Conservation (phyloP, 2,888 invertebrate species). For the Gortyna flavago region DNA sequence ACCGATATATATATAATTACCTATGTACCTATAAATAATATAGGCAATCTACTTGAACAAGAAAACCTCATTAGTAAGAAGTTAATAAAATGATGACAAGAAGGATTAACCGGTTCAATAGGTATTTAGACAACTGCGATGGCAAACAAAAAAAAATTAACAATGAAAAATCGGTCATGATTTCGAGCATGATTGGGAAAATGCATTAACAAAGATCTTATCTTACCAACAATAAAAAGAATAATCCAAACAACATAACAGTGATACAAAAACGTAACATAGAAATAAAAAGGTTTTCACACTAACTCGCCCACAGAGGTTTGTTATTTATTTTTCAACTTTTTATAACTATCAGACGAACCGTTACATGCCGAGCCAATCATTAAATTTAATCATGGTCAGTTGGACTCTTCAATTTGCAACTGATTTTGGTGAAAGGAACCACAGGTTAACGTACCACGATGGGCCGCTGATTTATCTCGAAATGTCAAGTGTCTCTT, state of each 20-base stretch:
- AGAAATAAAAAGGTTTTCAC: slow-evolving; percentile 44
- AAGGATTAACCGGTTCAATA: slow-evolving; percentile 15
- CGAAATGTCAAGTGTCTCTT: slow-evolving; percentile 72
- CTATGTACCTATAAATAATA: not conserved
- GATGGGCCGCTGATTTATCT: slow-evolving; percentile 65
- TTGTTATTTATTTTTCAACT: slow-evolving; percentile 54
- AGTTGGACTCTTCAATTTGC: slow-evolving; percentile 69
- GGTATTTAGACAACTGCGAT: not conserved
- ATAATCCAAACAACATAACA: slow-evolving; percentile 6
- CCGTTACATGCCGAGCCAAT: slow-evolving; percentile 64
- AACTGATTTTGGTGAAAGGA: slow-evolving; percentile 77
- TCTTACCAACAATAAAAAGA: slow-evolving; percentile 1
- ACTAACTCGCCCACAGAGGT: slow-evolving; percentile 32
- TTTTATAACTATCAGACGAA: slow-evolving; percentile 56
- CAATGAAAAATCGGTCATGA: not conserved
- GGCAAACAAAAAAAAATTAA: not conserved
- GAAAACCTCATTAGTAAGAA: not conserved
- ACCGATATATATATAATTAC: not conserved
- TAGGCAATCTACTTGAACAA: not conserved
- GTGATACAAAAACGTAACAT: slow-evolving; percentile 12
- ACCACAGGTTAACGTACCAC: slow-evolving; percentile 70
- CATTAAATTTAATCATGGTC: slow-evolving; percentile 74
- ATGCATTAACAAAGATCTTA: slow-evolving; percentile 1
- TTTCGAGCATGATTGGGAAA: slow-evolving; percentile 6
- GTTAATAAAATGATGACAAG: not conserved